Conservation (phyloP, 2,113 vertebrate genomes). For the Pterocles orientalis region DNA sequence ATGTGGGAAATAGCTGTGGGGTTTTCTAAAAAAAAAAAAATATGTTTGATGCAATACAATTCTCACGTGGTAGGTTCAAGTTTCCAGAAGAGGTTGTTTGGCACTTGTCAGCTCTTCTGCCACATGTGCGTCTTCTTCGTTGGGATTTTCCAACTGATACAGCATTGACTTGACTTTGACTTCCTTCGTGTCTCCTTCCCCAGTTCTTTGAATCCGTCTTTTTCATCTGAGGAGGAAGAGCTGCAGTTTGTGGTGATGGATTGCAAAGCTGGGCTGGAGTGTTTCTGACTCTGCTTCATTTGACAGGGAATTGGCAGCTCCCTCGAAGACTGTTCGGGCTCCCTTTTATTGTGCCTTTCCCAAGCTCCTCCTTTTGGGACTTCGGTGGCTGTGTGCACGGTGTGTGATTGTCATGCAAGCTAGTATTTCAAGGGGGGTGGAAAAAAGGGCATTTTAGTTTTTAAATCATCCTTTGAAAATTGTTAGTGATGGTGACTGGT, state of each 20-base stretch:
- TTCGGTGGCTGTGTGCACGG: background rate
- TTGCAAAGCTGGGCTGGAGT: background rate
- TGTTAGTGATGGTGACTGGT: background rate
- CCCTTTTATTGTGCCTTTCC: background rate
- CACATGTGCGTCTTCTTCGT: accelerated
- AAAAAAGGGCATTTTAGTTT: background rate
- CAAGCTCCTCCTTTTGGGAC: background rate
- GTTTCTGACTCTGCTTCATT: conserved; percentile 6
- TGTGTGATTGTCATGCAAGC: background rate
- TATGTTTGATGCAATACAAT: background rate
- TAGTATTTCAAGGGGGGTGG: background rate
- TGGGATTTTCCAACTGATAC: background rate
- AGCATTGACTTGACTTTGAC: background rate
- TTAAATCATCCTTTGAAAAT: background rate
- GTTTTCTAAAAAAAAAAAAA: background rate
- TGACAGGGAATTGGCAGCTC: conserved; percentile 14
- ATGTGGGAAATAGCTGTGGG: background rate
- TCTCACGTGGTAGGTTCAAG: background rate
- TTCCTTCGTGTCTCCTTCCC: background rate
- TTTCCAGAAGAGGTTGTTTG: background rate
- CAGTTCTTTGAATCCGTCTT: background rate
- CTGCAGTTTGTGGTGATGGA: background rate
- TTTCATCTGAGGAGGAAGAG: background rate
- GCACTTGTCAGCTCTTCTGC: background rate
- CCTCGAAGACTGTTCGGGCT: background rate